A percentile compares a stretch with the other conserved stretches of the same genome.
Conservation (phyloP, 2,113 vertebrate species). For the Acrocephalus arundinaceus region DNA sequence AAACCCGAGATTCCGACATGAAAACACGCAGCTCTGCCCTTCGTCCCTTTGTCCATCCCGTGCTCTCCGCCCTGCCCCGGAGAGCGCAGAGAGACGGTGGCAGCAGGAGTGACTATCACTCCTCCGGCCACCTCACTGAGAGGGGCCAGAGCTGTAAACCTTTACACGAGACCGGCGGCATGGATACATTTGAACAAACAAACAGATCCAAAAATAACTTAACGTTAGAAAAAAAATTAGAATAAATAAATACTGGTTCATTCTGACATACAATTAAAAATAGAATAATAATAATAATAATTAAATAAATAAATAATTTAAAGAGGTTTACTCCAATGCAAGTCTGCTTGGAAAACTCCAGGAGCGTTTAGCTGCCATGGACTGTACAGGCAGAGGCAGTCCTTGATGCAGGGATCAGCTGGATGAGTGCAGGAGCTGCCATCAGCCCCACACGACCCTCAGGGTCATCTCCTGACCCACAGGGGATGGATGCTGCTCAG, state of each 20-base stretch:
- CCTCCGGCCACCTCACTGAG: not conserved
- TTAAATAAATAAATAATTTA: constrained; percentile 68
- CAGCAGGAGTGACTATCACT: not conserved
- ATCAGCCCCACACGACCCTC: fast-evolving
- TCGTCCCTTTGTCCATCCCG: not conserved
- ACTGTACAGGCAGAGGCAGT: not conserved
- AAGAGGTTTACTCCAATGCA: not conserved
- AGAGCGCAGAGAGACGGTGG: not conserved
- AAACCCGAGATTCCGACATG: not conserved
- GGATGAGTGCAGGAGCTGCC: fast-evolving
- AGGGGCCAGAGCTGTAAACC: not conserved
- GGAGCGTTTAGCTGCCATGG: not conserved
- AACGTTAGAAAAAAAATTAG: not conserved
- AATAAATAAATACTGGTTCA: constrained; percentile 69
- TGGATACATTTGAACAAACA: constrained; percentile 16
- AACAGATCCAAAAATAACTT: constrained; percentile 38
- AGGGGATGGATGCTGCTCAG: not conserved
- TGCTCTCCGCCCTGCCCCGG: not conserved
- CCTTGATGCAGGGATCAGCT: not conserved
- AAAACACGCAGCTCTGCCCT: not conserved
- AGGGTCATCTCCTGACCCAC: not conserved
- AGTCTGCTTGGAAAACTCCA: not conserved
- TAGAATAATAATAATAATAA: constrained; percentile 1
- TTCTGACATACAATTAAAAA: not conserved
- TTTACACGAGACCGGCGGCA: not conserved